A percentile compares a stretch with the other conserved stretches of the same genome.
phyloP scores from a whole-genome alignment of 1,140 invertebrate genomes.

The Eulimnadia texana region DNA sequence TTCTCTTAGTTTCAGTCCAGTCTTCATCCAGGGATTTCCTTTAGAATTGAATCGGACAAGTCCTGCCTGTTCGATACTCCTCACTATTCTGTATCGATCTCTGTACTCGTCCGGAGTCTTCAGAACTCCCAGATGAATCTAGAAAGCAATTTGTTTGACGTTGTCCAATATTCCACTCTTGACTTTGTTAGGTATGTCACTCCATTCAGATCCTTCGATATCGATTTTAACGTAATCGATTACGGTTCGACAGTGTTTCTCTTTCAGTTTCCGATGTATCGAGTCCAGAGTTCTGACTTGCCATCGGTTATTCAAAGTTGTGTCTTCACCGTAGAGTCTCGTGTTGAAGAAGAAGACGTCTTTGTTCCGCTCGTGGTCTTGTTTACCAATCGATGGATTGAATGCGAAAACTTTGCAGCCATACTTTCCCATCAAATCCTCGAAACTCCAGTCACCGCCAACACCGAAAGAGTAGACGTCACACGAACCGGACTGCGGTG shows the following conservation, averaged over 20 bases:
- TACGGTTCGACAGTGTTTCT: neutral
- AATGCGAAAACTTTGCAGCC: conserved; percentile 23
- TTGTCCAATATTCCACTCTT: neutral
- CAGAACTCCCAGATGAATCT: conserved; percentile 1
- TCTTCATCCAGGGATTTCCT: neutral
- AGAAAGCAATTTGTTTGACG: conserved; percentile 11
- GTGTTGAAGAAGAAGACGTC: conserved; percentile 8
- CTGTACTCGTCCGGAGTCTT: neutral
- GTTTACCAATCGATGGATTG: too few species aligned
- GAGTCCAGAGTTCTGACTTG: neutral
- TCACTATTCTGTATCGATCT: neutral
- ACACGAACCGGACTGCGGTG: conserved; percentile 15
- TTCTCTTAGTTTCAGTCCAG: neutral
- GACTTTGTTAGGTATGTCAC: conserved; percentile 1
- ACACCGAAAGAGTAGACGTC: conserved; percentile 21
- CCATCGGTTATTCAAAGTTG: neutral
- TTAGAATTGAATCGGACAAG: neutral
- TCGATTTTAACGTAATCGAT: conserved; percentile 19
- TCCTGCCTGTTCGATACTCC: neutral
- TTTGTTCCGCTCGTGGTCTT: neutral
- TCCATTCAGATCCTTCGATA: conserved; percentile 18
- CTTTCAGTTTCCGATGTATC: neutral
- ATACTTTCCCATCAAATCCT: conserved; percentile 20
- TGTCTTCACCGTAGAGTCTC: neutral
- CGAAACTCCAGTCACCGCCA: conserved; percentile 24